Evolutionary conservation across 2,113 vertebrate genomes (phyloP), one percentile per base, ranked within the genome.

Genomic region (Actenoides hombroni): DNA sequence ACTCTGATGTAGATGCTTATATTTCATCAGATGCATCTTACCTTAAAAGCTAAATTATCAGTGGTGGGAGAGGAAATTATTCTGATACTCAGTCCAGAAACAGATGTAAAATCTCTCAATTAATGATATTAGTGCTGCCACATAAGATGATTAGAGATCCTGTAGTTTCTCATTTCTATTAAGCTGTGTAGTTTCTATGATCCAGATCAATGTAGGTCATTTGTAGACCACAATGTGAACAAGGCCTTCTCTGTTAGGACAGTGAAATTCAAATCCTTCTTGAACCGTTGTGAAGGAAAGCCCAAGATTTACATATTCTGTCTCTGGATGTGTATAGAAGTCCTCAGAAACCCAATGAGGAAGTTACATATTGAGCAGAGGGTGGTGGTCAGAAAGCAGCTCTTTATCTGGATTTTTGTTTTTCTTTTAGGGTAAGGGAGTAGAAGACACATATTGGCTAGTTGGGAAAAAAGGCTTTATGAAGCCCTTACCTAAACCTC

Each of bases 371-470:
- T 17, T 9, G 23, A 93, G 23, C 14, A 87, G 33, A 69, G 17
- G 21, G 12, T 57, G 33, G 15, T 63, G 40, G 13, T 54, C 35
- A 39, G 33, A 64, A 83, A 83, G 10, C 12, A 24, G 23, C 4
- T 80, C 3, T 65, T 94, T 46, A 70, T 65, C 61, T 78, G 37
- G 1, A 31, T 92, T 86, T 91, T 40, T 83, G 0, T 10, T 57
- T 96, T 71, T 84, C 8, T 83, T 94, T 83, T 92, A 99, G 99
- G 99, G 99, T 57, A 99, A 99, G 98, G 99, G 99, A 63, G 74
- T 99, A 63, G 98, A 99, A 97, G 98, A 99, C 92, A 99, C 99
- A 5, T 99, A 98, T 86, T 99, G 99, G 99, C 98, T 99, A 61
- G 98, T 98, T 48, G 99, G 99, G 39, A 99, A 99, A 97, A 95